phyloP scores from a whole-genome alignment of 2,888 invertebrate species.

The Margaritifera margaritifera region DNA sequence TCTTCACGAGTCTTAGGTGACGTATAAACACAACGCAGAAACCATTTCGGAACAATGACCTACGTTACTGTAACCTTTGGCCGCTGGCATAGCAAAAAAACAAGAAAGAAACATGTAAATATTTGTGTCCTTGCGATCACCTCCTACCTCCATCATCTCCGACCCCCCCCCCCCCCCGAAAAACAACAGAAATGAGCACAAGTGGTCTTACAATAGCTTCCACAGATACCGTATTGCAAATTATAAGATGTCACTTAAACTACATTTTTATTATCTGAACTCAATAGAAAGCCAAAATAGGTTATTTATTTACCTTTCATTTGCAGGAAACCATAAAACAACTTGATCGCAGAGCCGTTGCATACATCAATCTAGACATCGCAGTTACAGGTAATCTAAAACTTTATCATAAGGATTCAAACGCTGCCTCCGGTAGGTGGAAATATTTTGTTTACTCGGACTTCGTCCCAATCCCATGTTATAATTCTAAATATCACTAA shows the following conservation, averaged over 20 bases:
- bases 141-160: not conserved
- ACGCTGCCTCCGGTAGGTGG: not conserved
- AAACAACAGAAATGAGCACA: not conserved
- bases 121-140: not conserved
- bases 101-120: too few species aligned
- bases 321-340: constrained; percentile 55
- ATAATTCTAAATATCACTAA: too few species aligned
- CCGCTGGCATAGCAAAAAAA: too few species aligned
- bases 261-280: too few species aligned
- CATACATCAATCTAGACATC: constrained; percentile 67
- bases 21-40: too few species aligned
- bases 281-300: too few species aligned
- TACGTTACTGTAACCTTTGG: too few species aligned
- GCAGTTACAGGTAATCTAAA: constrained; percentile 53
- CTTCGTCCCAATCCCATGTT: too few species aligned
- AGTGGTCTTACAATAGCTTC: not conserved
- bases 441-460: too few species aligned
- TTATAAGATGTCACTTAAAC: not conserved
- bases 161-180: not conserved
- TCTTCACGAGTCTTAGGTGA: too few species aligned
- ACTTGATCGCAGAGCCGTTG: constrained; percentile 57
- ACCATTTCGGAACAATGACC: too few species aligned
- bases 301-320: not conserved
- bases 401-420: not conserved
- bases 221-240: not conserved